Evolutionary conservation across 1,140 invertebrate genomes (phyloP).

Genomic region (Caenorhabditis brenneri): DNA sequence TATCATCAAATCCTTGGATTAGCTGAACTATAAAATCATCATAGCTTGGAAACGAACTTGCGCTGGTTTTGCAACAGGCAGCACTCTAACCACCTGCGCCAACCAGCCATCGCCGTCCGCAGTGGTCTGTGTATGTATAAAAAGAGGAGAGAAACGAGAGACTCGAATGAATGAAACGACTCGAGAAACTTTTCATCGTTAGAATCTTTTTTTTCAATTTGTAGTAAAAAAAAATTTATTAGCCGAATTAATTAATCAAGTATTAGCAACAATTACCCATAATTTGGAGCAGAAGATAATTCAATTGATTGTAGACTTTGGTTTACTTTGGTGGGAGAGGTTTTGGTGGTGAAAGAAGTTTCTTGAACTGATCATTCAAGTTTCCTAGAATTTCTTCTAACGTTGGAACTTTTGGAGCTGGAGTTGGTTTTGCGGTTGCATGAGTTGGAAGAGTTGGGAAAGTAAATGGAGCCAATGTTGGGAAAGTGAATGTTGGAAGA

Average conservation of each 20-base stretch:
- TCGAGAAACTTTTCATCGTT: no score
- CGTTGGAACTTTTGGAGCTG: constrained; percentile 21
- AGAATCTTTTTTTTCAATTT: no score
- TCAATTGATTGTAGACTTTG: not conserved
- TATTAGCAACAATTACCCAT: constrained; percentile 31
- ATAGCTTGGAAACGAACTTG: not conserved
- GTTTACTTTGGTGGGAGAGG: not conserved
- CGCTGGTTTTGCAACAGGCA: not conserved
- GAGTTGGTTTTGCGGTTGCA: not conserved
- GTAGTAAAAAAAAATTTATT: not conserved
- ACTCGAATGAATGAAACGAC: not conserved
- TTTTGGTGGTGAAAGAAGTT: constrained; percentile 24
- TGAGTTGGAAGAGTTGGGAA: constrained; percentile 20
- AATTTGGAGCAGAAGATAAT: not conserved
- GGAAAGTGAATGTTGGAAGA: constrained; percentile 16
- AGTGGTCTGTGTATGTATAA: not conserved
- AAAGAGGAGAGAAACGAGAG: not conserved
- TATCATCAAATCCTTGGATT: constrained; percentile 30
- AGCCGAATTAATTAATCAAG: not conserved
- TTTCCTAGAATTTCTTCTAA: constrained; percentile 21
- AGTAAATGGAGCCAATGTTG: constrained; percentile 9
- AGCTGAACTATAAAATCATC: constrained; percentile 42
- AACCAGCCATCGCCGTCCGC: not conserved
- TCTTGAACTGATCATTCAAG: constrained; percentile 30
- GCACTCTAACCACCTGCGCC: not conserved